A percentile compares a stretch with the other conserved stretches of the same genome.
These are phyloP conservation scores for Siphamia tubifer DNA, from an alignment of 2,113 vertebrate genomes.

Conservation along the genomic window DNA sequence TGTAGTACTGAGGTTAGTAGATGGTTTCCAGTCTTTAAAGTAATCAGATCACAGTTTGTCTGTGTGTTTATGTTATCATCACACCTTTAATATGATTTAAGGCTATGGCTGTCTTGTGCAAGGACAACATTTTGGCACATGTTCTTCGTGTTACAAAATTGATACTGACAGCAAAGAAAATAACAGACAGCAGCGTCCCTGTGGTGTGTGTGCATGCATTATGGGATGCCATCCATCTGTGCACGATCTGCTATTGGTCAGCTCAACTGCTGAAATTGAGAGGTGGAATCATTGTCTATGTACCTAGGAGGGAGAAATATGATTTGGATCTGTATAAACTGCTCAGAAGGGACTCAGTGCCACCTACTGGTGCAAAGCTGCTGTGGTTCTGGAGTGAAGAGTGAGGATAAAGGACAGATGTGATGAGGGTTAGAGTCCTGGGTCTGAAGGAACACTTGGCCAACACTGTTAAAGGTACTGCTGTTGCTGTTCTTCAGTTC, in stretches of 20 bases:
- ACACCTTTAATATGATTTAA: too few species aligned
- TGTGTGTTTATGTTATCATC: too few species aligned
- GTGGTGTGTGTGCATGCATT: background rate
- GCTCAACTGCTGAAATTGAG: background rate
- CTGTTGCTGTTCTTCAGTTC: too few species aligned
- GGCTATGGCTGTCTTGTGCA: background rate
- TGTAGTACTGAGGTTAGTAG: background rate
- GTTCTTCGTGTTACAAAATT: background rate
- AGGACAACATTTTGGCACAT: background rate
- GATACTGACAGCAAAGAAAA: background rate
- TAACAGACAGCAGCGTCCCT: background rate
- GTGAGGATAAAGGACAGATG: too few species aligned
- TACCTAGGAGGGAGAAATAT: background rate
- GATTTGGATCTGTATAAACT: background rate
- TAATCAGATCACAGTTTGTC: too few species aligned
- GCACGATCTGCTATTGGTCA: background rate
- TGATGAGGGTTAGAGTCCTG: too few species aligned
- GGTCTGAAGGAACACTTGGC: too few species aligned
- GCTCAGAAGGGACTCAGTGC: constrained; percentile 36
- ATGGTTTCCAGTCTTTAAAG: background rate
- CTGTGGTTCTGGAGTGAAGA: background rate
- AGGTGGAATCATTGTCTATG: background rate
- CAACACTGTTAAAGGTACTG: too few species aligned
- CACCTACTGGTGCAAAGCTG: constrained; percentile 67
- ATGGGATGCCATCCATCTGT: background rate